These are phyloP conservation scores for Brachylomia viminalis DNA, from an alignment of 2,888 invertebrate species.

Conservation along the genomic window DNA sequence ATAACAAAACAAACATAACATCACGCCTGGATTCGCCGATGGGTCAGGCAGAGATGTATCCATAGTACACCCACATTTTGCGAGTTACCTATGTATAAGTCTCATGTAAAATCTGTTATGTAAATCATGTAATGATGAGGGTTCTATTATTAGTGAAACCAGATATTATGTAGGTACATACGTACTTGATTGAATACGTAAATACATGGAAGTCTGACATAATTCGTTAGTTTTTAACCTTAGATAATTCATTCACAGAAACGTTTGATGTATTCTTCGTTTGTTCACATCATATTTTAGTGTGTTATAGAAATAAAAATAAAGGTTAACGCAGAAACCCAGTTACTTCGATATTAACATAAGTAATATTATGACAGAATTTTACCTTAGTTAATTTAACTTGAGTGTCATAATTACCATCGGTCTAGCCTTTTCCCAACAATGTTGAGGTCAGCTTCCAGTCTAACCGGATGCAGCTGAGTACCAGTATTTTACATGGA, in stretches of 20 bases:
- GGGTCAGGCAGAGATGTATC: too few species aligned
- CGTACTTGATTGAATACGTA: conserved; percentile 1
- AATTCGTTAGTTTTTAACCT: neutral
- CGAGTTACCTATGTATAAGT: too few species aligned
- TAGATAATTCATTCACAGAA: conserved; percentile 22
- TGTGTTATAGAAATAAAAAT: conserved; percentile 9
- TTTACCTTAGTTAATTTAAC: too few species aligned
- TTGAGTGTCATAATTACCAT: too few species aligned
- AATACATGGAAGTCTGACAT: neutral
- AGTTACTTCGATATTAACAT: neutral
- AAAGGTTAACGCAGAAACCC: neutral
- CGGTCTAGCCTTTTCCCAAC: neutral
- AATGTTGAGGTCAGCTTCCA: neutral
- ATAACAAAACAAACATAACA: too few species aligned
- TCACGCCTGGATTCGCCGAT: too few species aligned
- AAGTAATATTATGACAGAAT: neutral
- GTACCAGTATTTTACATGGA: too few species aligned
- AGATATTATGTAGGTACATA: neutral
- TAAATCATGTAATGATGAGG: too few species aligned
- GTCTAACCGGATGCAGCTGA: too few species aligned
- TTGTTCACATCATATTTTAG: conserved; percentile 11
- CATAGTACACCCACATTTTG: too few species aligned
- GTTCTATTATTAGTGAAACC: neutral
- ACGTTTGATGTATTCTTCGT: conserved; percentile 16
- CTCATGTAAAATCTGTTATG: too few species aligned